Evolutionary conservation across 1,140 invertebrate species (phyloP), one percentile per base, ranked within the genome.

Genomic region (Zaprionus africanus): DNA sequence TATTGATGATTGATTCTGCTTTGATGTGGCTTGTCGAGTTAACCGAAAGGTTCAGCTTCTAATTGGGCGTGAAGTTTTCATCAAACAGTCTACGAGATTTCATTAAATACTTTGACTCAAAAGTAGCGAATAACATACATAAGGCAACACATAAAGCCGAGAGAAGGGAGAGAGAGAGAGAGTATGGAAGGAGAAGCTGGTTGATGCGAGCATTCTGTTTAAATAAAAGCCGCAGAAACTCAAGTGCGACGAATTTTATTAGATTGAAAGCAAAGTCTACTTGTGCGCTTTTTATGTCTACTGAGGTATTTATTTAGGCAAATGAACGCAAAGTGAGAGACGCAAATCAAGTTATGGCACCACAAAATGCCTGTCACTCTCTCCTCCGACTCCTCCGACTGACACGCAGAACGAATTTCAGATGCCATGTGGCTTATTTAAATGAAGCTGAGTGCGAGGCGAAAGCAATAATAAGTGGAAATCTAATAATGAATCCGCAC

Each of bases 161-260:
- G 43, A 22, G 41, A 46, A 17, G 17, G 6, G 17, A 49, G 17
- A 22, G 17, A 49, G 17, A 3, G 17, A 19, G 43, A 5, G n/a
- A n/a, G n/a, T n/a, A n/a, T 22, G 22, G 17, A 2, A 19, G 19
- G 26, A 12, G 7, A 38, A 22, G n/a, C 34, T n/a, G 9, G n/a
- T 49, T 24, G 19, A 24, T 38, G 54, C 41, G 19, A 61, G 36
- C 36, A 31, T 49, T 19, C 28, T 68, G 36, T 38, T 57, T 38
- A 36, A 38, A 74, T 71, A 62, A 69, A 80, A 84, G 56, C 70
- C 64, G 26, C 67, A 82, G 61, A 85, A 63, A 71, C 67, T 66
- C 53, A 76, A 76, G 36, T 69, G 57, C 66, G 76, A 85, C 72
- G 64, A 78, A 75, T 85, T 86, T 82, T 77, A 87, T 78, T 80